A percentile compares a stretch with the other conserved stretches of the same genome.
phyloP scores from a whole-genome alignment of 2,113 vertebrate genomes.

The Thamnophis sirtalis region DNA sequence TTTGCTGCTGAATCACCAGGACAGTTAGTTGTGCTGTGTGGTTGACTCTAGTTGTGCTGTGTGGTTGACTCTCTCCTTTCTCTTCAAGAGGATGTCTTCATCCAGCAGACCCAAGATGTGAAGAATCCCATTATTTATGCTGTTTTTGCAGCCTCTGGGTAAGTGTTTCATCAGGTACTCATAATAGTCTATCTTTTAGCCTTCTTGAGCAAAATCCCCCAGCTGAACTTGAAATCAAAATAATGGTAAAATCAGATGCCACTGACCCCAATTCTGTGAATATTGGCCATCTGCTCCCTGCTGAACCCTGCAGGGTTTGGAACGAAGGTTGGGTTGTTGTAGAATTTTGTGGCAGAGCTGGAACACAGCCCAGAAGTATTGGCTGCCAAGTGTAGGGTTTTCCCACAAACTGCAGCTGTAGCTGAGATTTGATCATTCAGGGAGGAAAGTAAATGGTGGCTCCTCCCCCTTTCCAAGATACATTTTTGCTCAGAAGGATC shows the following conservation, averaged over 20 bases:
- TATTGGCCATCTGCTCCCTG: neutral
- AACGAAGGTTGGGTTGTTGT: neutral
- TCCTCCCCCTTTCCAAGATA: neutral
- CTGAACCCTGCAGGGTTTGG: neutral
- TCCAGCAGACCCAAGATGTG: slow-evolving; percentile 94
- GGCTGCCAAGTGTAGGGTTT: slow-evolving; percentile 9
- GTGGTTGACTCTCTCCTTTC: slow-evolving; percentile 44
- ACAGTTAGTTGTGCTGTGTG: neutral
- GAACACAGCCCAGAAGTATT: neutral
- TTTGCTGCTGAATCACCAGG: neutral
- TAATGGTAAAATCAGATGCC: neutral
- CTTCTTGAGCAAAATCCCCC: neutral
- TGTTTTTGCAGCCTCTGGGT: slow-evolving; percentile 95
- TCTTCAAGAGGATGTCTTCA: slow-evolving; percentile 89
- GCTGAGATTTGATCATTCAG: neutral
- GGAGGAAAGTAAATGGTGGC: neutral
- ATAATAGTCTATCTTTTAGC: no score
- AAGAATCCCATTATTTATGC: slow-evolving; percentile 97
- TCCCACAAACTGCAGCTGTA: slow-evolving; percentile 10
- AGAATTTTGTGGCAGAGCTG: slow-evolving; percentile 1
- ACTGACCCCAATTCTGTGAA: neutral
- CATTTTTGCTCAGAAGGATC: neutral
- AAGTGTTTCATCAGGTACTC: slow-evolving; percentile 58
- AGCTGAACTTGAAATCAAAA: neutral
- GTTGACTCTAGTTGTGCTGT: slow-evolving; percentile 14